phyloP scores from a whole-genome alignment of 2,113 vertebrate genomes.

The Vimba vimba region DNA sequence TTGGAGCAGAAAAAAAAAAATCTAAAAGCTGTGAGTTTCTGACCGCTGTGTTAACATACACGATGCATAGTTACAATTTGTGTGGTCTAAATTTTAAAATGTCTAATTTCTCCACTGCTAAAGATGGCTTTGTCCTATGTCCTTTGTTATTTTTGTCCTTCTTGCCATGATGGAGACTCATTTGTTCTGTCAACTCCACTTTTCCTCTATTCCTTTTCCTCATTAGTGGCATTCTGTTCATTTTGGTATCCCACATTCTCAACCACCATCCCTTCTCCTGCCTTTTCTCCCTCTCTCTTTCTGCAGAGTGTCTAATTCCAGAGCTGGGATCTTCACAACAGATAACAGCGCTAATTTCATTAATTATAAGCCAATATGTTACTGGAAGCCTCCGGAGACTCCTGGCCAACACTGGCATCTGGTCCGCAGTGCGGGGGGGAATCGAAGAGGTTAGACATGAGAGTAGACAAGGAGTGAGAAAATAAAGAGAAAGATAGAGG shows the following conservation, averaged over 20 bases:
- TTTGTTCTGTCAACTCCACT: conserved; percentile 51
- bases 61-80: neutral
- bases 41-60: neutral
- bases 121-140: conserved; percentile 44
- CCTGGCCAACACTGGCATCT: conserved; percentile 91
- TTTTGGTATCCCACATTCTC: conserved; percentile 32
- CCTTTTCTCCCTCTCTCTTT: conserved; percentile 29
- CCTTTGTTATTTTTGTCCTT: conserved; percentile 20
- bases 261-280: neutral
- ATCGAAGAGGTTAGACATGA: conserved; percentile 36
- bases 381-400: conserved; percentile 85
- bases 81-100: neutral
- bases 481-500: conserved; percentile 24
- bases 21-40: neutral
- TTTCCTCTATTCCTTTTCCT: conserved; percentile 50
- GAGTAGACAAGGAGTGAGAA: conserved; percentile 32
- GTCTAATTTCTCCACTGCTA: neutral
- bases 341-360: conserved; percentile 94
- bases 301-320: conserved; percentile 53
- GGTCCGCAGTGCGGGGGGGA: conserved; percentile 69
- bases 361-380: conserved; percentile 97
- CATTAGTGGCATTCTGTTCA: conserved; percentile 55
- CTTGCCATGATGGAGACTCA: conserved; percentile 37
- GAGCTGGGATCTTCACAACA: conserved; percentile 84
- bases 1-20: neutral